Base-by-base conservation (phyloP, 2,888 invertebrate species). In the Watsonalla binaria region DNA sequence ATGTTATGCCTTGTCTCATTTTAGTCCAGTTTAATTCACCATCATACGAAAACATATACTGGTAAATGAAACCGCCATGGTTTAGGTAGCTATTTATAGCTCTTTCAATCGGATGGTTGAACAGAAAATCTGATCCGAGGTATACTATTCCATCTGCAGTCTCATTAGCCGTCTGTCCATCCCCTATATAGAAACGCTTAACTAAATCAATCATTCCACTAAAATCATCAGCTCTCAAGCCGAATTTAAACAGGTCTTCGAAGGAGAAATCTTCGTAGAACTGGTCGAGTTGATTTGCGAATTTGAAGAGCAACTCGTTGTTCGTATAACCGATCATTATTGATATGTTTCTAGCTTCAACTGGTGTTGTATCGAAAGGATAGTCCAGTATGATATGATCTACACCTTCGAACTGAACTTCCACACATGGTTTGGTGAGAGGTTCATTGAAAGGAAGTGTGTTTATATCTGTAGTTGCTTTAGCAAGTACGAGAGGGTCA, bases 41-140 rank as follows among this genome's bases (percentile, higher is more conserved):
- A 7, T 59, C 57, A 13, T 76, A 80, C 0, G 71, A 62, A 51
- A 81, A 81, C 6, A 78, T 37, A 47, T 79, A 80, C 33, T 71
- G 65, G 39, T 64, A 79, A 7, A 78, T 53, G 0, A 60, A 54
- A 0, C 58, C 52, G 0, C 63, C 62, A 33, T 59, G 62, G 6
- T 60, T 51, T 5, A 73, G 14, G 49, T 68, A 73, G 35, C 61
- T 66, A 0, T 58, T 55, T 2, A 78, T 51, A 34, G 62, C 62
- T 48, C 70, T 62, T 11, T 74, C 71, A 0, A 61, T 59, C 0
- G 76, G 72, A 53, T 74, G 67, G 9, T 55, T 61, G 14, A 65
- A 76, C 5, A 46, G 14, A 5, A 65, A 63, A 52, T 80, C 78
- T 0, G 75, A 72, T 4, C 56, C 61, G 14, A 74, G 76, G 7